Evolutionary conservation across 2,797 vertebrate species (phyloP).

Genomic region (Ciconia nigra): DNA sequence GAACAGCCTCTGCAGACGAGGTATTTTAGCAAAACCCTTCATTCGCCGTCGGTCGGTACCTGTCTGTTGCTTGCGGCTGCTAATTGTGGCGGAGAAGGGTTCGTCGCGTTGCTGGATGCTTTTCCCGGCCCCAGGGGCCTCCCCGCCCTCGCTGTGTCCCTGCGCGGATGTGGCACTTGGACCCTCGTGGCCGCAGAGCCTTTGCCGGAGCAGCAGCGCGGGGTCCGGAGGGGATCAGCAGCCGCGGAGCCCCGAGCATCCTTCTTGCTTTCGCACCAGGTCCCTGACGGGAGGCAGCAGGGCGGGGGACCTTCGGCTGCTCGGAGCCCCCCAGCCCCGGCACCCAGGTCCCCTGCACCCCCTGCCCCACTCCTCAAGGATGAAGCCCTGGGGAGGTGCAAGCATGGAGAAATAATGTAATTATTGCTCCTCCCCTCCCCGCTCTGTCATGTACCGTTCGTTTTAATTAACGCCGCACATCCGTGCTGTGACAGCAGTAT

Average conservation of each 20-base stretch:
- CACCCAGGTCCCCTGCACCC: not conserved
- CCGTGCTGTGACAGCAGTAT: not conserved
- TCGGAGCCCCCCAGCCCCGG: accelerated
- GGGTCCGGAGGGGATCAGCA: not conserved
- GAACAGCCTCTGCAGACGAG: not conserved
- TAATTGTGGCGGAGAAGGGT: not conserved
- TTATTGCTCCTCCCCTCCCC: not conserved
- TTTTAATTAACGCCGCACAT: not conserved
- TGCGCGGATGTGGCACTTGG: not conserved
- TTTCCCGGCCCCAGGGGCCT: not conserved
- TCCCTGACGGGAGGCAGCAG: not conserved
- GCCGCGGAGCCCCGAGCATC: accelerated
- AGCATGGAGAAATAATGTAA: not conserved
- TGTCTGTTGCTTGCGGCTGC: not conserved
- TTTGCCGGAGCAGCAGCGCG: not conserved
- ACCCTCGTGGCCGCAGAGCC: not conserved
- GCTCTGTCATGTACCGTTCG: not conserved
- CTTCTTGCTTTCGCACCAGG: not conserved
- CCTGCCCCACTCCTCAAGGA: not conserved
- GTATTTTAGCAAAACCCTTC: not conserved
- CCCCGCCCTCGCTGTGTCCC: not conserved
- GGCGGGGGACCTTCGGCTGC: not conserved
- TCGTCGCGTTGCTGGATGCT: not conserved
- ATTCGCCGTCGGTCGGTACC: not conserved
- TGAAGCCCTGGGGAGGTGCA: not conserved